phyloP scores from a whole-genome alignment of 1,140 invertebrate genomes.

The Marisa cornuarietis region DNA sequence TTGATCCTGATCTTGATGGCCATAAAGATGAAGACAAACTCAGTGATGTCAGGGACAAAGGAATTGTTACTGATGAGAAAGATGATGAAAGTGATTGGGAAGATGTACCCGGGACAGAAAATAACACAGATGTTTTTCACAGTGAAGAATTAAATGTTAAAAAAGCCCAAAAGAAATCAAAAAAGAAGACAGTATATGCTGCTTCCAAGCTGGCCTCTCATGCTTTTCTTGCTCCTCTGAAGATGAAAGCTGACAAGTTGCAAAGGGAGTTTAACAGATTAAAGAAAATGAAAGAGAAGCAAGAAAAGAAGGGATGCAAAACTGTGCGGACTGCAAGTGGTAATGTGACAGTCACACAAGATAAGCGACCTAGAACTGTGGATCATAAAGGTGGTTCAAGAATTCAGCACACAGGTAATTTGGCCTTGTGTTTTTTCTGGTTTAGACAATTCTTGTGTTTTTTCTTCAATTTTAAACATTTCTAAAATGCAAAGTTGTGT shows the following conservation, averaged over 20 bases:
- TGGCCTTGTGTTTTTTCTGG: neutral
- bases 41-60: slow-evolving; percentile 1
- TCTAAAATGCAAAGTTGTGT: neutral
- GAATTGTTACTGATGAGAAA: slow-evolving; percentile 14
- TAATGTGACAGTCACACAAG: slow-evolving; percentile 4
- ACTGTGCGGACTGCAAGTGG: slow-evolving; percentile 4
- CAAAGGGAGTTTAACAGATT: slow-evolving; percentile 25
- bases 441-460: slow-evolving; percentile 7
- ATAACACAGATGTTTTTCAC: slow-evolving; percentile 19
- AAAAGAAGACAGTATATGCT: slow-evolving; percentile 3
- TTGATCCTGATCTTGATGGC: neutral
- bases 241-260: slow-evolving; percentile 24
- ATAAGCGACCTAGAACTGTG: slow-evolving; percentile 6
- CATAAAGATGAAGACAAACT: slow-evolving; percentile 7
- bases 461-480: neutral
- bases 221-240: slow-evolving; percentile 22
- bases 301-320: slow-evolving; percentile 2
- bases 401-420: slow-evolving; percentile 4
- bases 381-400: neutral
- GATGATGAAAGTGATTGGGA: neutral
- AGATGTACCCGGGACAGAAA: neutral
- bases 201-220: slow-evolving; percentile 8
- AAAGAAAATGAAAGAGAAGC: slow-evolving; percentile 28
- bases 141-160: neutral
- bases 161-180: slow-evolving; percentile 18